Evolutionary conservation across 2,888 invertebrate genomes (phyloP).

Genomic region (Aphrophora alni): DNA sequence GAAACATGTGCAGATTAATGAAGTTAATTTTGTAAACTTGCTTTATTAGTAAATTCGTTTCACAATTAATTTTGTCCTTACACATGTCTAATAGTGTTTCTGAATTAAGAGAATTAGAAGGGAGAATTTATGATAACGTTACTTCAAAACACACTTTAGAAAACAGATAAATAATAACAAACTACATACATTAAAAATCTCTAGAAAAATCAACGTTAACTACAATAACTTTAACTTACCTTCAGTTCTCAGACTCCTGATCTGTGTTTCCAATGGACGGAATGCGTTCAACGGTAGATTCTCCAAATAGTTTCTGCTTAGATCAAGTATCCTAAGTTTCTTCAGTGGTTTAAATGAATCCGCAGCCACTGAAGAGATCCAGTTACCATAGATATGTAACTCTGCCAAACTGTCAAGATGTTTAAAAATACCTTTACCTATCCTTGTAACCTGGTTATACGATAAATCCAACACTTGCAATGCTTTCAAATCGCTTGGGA

Average conservation of each 20-base stretch:
- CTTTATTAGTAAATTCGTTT: no score
- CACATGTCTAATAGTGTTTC: no score
- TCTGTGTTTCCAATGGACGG: constrained; percentile 79
- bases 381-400: constrained; percentile 81
- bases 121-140: no score
- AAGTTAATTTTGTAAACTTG: no score
- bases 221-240: constrained; percentile 73
- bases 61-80: no score
- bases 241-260: constrained; percentile 77
- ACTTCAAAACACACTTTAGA: no score
- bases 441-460: constrained; percentile 79
- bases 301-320: constrained; percentile 84
- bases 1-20: no score
- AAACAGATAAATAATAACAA: no score
- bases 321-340: constrained; percentile 76
- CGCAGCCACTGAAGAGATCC: constrained; percentile 77
- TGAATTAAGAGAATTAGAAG: no score
- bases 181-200: no score
- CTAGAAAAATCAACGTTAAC: no score
- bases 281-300: constrained; percentile 80
- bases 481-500: constrained; percentile 76
- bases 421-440: constrained; percentile 77
- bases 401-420: constrained; percentile 78
- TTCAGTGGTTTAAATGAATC: constrained; percentile 80
- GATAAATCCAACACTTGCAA: constrained; percentile 83